Evolutionary conservation across 1,140 invertebrate species (phyloP).

Genomic region (Campoletis sonorensis): DNA sequence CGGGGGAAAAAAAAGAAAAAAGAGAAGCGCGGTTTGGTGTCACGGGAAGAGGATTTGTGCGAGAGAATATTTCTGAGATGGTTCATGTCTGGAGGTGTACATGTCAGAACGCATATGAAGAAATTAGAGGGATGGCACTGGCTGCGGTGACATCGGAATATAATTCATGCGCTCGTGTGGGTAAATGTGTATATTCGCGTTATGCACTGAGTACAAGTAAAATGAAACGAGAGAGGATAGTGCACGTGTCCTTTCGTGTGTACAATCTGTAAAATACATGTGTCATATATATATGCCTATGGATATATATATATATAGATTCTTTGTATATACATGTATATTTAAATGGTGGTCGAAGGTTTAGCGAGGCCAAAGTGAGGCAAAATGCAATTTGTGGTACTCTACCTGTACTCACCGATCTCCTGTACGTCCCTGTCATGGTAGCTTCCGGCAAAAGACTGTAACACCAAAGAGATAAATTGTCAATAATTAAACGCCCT

Average conservation of each 20-base stretch:
- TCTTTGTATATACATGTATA: not conserved
- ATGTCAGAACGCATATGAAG: too few relatives aligned
- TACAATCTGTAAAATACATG: too few relatives aligned
- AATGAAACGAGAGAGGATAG: not conserved
- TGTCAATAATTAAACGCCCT: not conserved
- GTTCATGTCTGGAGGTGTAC: too few relatives aligned
- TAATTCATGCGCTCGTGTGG: not conserved
- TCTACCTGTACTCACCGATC: slow-evolving; percentile 70
- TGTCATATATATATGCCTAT: not conserved
- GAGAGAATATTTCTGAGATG: too few relatives aligned
- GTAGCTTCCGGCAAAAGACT: slow-evolving; percentile 63
- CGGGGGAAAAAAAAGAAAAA: too few relatives aligned
- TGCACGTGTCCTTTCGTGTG: not conserved
- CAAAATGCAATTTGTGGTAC: slow-evolving; percentile 50
- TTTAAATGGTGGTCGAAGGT: not conserved
- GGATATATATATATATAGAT: not conserved
- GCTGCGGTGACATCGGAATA: too few relatives aligned
- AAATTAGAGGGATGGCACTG: too few relatives aligned
- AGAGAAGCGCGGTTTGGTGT: too few relatives aligned
- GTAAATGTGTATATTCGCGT: not conserved
- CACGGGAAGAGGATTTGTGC: too few relatives aligned
- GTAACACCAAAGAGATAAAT: slow-evolving; percentile 54
- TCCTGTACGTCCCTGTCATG: slow-evolving; percentile 71
- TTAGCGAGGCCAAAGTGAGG: slow-evolving; percentile 13
- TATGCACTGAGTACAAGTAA: not conserved